These are phyloP conservation scores for Caenorhabditis sp. DNA, from an alignment of 2,888 invertebrate species.

Conservation along the genomic window DNA sequence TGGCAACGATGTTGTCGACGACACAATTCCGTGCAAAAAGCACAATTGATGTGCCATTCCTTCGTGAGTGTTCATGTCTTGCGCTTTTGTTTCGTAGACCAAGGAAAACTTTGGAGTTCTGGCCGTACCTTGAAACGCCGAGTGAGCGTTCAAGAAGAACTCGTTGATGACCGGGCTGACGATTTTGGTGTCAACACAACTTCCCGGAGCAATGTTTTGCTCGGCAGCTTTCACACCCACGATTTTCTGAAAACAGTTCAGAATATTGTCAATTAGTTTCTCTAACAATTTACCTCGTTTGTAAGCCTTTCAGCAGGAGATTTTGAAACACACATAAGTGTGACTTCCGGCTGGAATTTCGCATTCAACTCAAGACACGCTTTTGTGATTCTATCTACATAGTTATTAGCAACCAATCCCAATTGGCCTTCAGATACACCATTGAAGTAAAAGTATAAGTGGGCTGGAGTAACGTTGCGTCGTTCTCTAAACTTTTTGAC, in stretches of 20 bases:
- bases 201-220: slow-evolving; percentile 27
- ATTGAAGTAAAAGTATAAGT: slow-evolving; percentile 22
- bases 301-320: neutral
- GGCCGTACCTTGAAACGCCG: slow-evolving; percentile 30
- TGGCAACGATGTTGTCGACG: slow-evolving; percentile 11
- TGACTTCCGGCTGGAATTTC: neutral
- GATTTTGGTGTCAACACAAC: slow-evolving; percentile 20
- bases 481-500: neutral
- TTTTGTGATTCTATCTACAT: neutral
- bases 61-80: slow-evolving; percentile 2
- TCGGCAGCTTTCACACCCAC: neutral
- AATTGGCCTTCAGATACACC: slow-evolving; percentile 29
- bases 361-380: neutral
- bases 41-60: slow-evolving; percentile 15
- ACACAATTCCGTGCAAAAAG: slow-evolving; percentile 27
- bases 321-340: neutral
- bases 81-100: slow-evolving; percentile 3
- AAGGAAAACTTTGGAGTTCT: slow-evolving; percentile 19
- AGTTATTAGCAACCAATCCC: slow-evolving; percentile 3
- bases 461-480: neutral
- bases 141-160: slow-evolving; percentile 30
- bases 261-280: too few relatives aligned
- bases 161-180: slow-evolving; percentile 19
- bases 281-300: neutral
- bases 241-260: neutral